Conservation (phyloP, 2,888 invertebrate species). For the Latrodectus elegans region DNA sequence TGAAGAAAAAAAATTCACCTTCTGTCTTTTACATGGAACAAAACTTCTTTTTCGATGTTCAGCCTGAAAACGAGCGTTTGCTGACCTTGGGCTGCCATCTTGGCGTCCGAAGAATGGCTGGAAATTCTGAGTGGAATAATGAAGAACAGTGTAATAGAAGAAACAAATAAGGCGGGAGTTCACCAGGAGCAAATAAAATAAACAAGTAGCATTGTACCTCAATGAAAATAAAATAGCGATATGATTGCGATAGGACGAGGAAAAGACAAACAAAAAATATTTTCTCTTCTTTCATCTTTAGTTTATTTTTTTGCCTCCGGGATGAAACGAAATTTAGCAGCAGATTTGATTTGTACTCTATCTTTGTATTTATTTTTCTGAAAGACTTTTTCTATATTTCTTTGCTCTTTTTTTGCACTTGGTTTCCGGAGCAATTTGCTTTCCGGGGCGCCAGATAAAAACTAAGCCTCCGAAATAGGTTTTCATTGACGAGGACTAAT, state of each 20-base stretch:
- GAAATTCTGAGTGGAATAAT: not conserved
- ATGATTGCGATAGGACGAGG: conserved; percentile 36
- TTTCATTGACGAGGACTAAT: conserved; percentile 43
- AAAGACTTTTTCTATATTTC: not conserved
- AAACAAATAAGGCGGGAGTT: not conserved
- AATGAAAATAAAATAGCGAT: conserved; percentile 54
- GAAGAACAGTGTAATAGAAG: not conserved
- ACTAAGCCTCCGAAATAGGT: conserved; percentile 30
- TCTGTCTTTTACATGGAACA: not conserved
- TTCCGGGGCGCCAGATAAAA: conserved; percentile 27
- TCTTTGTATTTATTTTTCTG: not conserved
- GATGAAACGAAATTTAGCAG: conserved; percentile 33
- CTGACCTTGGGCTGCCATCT: too few relatives aligned
- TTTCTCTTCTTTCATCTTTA: not conserved
- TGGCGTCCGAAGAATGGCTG: too few relatives aligned
- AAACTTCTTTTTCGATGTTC: not conserved
- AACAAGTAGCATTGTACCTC: conserved; percentile 36
- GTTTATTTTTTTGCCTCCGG: conserved; percentile 6
- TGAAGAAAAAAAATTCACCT: conserved; percentile 17
- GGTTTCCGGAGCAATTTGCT: conserved; percentile 41
- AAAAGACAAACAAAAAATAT: conserved; percentile 29
- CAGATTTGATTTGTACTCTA: conserved; percentile 54
- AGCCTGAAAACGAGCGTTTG: not conserved
- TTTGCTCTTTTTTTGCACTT: conserved; percentile 15
- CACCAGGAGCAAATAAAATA: conserved; percentile 10